phyloP scores from a whole-genome alignment of 1,140 invertebrate species.

The Pogonomyrmex californicus region DNA sequence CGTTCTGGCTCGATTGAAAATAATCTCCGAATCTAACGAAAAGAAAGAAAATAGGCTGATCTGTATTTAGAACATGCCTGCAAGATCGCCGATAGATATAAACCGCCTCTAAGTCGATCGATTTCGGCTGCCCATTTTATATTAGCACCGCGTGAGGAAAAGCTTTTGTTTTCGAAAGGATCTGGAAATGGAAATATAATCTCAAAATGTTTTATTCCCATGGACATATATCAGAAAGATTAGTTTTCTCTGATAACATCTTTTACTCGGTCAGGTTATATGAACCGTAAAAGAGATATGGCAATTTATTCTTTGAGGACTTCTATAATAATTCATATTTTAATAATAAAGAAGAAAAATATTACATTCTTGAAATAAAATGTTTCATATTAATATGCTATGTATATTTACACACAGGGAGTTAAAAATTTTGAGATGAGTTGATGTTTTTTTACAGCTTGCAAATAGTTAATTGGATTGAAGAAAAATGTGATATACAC shows the following conservation, averaged over 20 bases:
- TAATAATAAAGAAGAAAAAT: not conserved
- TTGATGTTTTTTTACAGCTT: not conserved
- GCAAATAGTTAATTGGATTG: not conserved
- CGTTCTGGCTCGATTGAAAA: slow-evolving; percentile 34
- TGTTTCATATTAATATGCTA: not conserved
- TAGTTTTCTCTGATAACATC: not conserved
- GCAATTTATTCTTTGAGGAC: not conserved
- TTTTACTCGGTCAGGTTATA: not conserved
- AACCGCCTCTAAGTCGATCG: slow-evolving; percentile 33
- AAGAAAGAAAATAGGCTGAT: slow-evolving; percentile 54
- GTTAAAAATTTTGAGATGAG: not conserved
- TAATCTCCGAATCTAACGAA: slow-evolving; percentile 52
- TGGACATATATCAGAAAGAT: not conserved
- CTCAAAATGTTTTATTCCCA: not conserved
- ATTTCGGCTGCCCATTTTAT: slow-evolving; percentile 36
- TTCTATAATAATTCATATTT: not conserved
- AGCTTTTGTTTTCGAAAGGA: not conserved
- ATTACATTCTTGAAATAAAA: not conserved
- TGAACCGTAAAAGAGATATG: not conserved
- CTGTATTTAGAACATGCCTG: slow-evolving; percentile 57
- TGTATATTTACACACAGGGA: not conserved
- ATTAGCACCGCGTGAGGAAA: slow-evolving; percentile 7
- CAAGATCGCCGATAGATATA: slow-evolving; percentile 46
- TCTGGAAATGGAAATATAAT: not conserved
- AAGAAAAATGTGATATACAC: not conserved